Base-by-base conservation (phyloP, 1,140 invertebrate genomes). In the Arctopsyche grandis region DNA sequence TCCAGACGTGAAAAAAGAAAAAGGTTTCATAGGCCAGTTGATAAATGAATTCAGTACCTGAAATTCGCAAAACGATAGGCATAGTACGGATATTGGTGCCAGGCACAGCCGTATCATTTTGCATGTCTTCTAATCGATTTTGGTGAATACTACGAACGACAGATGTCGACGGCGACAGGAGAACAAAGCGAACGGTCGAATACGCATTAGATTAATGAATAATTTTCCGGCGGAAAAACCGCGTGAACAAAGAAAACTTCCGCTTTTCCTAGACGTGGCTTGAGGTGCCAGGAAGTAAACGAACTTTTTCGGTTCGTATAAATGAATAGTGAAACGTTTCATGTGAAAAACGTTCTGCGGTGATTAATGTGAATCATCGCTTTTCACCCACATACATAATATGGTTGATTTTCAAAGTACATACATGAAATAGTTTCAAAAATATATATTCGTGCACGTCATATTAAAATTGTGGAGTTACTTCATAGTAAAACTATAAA, bases 1-100 rank as follows among this genome's bases (percentile, higher is more conserved):
- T 38, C 29, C 29, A 38, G 29, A 38, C 1, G 7, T 38, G 29
- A 7, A 38, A 38, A 38, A 38, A 38, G 7, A 38, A 38, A 38
- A 38, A 38, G n/a, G 7, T 7, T 38, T 38, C 29, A 38, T 38
- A 38, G 29, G 29, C 29, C 29, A 16, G 22, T 24, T 74, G 71
- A 74, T 56, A 74, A 74, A 74, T 21, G 71, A 74, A 14, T 29
- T 48, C 48, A 48, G 71, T 74, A 16, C 71, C 71, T 71, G 69
- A 74, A 74, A 74, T 22, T 46, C 48, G 71, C 71, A 29, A 74
- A 16, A 74, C 38, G 12, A 22, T 16, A 43, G 29, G 29, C 29
- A 38, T 38, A 38, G 29, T 38, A 70, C 69, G 1, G 48, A 74
- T 56, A 56, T 29, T 48, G 71, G 71, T 74, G 71, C 71, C 71